A percentile compares a stretch with the other conserved stretches of the same genome.
phyloP scores from a whole-genome alignment of 2,888 invertebrate genomes.

The Pardosa pseudoannulata region DNA sequence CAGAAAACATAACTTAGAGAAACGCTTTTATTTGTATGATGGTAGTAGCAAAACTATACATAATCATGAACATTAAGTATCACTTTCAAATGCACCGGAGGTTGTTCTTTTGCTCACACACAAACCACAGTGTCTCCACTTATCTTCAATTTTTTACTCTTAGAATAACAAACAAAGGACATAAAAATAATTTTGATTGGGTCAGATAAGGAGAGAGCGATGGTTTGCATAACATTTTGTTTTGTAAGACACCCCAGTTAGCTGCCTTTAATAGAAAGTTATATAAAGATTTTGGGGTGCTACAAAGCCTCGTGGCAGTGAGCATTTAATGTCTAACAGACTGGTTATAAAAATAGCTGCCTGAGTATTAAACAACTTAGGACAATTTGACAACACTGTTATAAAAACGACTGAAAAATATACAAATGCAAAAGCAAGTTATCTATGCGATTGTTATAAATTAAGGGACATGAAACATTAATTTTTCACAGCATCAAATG shows the following conservation, averaged over 20 bases:
- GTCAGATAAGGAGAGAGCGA: conserved; percentile 17
- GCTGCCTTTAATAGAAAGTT: conserved; percentile 63
- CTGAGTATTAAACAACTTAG: conserved; percentile 52
- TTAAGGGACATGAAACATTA: conserved; percentile 32
- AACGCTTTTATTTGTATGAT: conserved; percentile 54
- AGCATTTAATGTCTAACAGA: conserved; percentile 28
- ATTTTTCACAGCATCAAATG: conserved; percentile 57
- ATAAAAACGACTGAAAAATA: conserved; percentile 64
- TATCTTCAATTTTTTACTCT: conserved; percentile 10
- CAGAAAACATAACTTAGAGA: conserved; percentile 3
- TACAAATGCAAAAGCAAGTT: conserved; percentile 66
- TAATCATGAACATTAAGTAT: conserved; percentile 65
- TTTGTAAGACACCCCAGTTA: conserved; percentile 52
- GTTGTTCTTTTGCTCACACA: conserved; percentile 56
- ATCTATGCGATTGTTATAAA: conserved; percentile 59
- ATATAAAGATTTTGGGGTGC: conserved; percentile 50
- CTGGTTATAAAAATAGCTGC: conserved; percentile 68
- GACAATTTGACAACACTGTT: conserved; percentile 47
- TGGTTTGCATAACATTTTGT: conserved; percentile 13
- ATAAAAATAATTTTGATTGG: background rate
- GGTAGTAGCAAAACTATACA: conserved; percentile 71
- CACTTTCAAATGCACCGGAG: conserved; percentile 63
- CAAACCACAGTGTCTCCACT: conserved; percentile 25
- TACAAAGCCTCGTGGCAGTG: conserved; percentile 52
- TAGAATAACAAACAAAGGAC: background rate